A percentile compares a stretch with the other conserved stretches of the same genome.
phyloP scores from a whole-genome alignment of 2,888 invertebrate species.

The Alentia gelatinosa region DNA sequence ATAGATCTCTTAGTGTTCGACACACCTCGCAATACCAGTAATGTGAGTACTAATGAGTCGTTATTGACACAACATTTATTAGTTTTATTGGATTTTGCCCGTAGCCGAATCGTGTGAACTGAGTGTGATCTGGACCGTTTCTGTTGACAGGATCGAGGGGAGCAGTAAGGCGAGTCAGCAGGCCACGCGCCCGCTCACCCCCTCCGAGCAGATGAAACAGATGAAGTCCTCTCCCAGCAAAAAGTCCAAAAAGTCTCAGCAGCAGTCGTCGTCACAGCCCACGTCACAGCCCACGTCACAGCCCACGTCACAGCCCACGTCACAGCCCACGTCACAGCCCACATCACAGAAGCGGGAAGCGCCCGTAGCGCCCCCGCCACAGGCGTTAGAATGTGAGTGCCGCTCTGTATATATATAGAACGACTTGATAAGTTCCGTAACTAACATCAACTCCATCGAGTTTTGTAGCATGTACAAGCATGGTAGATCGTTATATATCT shows the following conservation, averaged over 20 bases:
- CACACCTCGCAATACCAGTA: too few relatives aligned
- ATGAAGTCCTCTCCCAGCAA: slow-evolving; percentile 69
- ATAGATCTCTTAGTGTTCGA: too few relatives aligned
- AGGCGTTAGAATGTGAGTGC: background rate
- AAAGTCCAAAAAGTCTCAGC: slow-evolving; percentile 35
- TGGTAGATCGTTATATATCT: too few relatives aligned
- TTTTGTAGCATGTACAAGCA: too few relatives aligned
- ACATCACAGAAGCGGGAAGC: background rate
- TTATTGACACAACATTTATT: too few relatives aligned
- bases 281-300: background rate
- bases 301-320: too few relatives aligned
- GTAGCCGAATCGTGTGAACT: too few relatives aligned
- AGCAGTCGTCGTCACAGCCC: background rate
- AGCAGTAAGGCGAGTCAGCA: slow-evolving; percentile 69
- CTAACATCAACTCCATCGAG: too few relatives aligned
- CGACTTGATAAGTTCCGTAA: background rate
- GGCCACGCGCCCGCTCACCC: slow-evolving; percentile 71
- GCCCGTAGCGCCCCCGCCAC: slow-evolving; percentile 7
- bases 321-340: background rate
- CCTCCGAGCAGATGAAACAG: slow-evolving; percentile 68
- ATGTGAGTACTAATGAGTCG: too few relatives aligned
- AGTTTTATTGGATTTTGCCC: too few relatives aligned
- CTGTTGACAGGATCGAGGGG: slow-evolving; percentile 69
- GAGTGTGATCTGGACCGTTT: too few relatives aligned
- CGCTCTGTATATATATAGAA: too few relatives aligned